Evolutionary conservation across 2,888 invertebrate species (phyloP), one percentile per base, ranked within the genome.

Genomic region (Drosophila histrio): DNA sequence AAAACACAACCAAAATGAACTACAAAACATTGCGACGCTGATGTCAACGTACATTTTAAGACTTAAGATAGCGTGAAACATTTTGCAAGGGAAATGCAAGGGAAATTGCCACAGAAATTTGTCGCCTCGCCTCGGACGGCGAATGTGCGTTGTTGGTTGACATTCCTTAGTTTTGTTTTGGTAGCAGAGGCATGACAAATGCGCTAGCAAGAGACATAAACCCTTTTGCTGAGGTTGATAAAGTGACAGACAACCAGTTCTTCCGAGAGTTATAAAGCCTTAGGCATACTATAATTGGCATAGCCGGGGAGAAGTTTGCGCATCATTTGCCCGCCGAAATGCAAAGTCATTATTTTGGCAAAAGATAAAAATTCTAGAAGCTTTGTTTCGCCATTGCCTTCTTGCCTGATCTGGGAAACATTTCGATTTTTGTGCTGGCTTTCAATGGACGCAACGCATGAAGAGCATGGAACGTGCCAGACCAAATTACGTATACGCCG

Each of bases 271-370:
- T 41, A 24, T 32, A 44, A 26, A 38, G 54, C 24, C 32, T 19
- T 22, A 7, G 8, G 3, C n/a, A 30, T n/a, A 30, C 36, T 50
- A 47, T 72, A 77, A 75, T 77, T 77, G 72, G 38, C 7, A 43
- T 15, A 34, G 17, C 26, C n/a, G n/a, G 5, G 9, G 15, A 44
- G 38, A 70, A 65, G 62, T 76, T 75, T 87, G 58, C 81, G 76
- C 81, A 81, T 78, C 85, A 76, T 81, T 87, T 82, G 66, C 36
- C 58, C 59, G 47, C 36, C 58, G 59, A 87, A 84, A 87, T 87
- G 84, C 82, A 71, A 73, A 76, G 75, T 86, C 87, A 82, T 86
- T 82, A 86, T 87, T 82, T 79, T 65, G 54, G 58, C 61, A 41
- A 58, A 43, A 73, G 60, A 78, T 77, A 83, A 68, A 77, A 82